phyloP scores from a whole-genome alignment of 2,797 vertebrate genomes.

The Coendou prehensilis region DNA sequence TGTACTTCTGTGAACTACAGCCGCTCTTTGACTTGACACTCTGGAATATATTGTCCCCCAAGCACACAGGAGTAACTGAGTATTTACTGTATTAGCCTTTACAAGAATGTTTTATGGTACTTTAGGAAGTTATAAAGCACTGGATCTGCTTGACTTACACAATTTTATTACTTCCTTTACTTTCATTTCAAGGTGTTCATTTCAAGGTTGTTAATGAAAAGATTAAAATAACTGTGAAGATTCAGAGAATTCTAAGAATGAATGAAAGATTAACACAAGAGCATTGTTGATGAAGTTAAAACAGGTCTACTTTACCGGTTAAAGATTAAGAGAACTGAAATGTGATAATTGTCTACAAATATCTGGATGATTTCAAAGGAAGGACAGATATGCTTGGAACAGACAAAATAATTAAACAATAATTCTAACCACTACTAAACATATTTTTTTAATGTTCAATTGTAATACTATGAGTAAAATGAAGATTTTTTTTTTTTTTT shows the following conservation, averaged over 20 bases:
- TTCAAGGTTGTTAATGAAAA: conserved; percentile 9
- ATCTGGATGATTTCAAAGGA: background rate
- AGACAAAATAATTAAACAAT: background rate
- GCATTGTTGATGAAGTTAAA: conserved; percentile 48
- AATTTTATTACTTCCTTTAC: background rate
- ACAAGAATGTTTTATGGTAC: background rate
- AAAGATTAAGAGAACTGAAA: background rate
- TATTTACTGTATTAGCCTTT: background rate
- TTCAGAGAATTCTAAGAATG: conserved; percentile 33
- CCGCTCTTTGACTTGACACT: background rate
- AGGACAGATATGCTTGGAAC: background rate
- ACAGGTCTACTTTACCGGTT: background rate
- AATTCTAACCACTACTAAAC: background rate
- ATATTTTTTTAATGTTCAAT: background rate
- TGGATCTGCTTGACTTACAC: background rate
- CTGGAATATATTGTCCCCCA: background rate
- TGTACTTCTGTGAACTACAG: background rate
- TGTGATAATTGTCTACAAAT: background rate
- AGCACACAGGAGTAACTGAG: background rate
- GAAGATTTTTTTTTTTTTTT: background rate
- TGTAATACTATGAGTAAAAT: background rate
- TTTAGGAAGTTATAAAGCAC: conserved; percentile 25
- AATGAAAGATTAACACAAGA: conserved; percentile 5
- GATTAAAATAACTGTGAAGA: background rate
- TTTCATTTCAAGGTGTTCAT: background rate